Conservation (phyloP, 2,113 vertebrate genomes). For the Blennius ocellaris region DNA sequence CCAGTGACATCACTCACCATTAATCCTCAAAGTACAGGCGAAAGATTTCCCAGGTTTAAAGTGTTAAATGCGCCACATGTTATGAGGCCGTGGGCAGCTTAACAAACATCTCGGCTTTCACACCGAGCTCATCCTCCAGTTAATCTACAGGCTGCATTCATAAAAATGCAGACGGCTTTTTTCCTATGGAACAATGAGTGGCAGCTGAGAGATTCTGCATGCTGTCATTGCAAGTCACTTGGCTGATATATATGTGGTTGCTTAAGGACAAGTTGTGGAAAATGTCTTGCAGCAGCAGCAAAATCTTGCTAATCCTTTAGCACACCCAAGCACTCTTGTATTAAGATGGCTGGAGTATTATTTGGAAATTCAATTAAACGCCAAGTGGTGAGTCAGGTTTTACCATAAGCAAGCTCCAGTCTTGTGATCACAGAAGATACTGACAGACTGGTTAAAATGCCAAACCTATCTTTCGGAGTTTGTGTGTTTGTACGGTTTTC, state of each 20-base stretch:
- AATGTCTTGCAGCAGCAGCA: conserved; percentile 43
- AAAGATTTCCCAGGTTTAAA: conserved; percentile 61
- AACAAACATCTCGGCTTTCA: conserved; percentile 61
- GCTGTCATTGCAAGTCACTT: conserved; percentile 52
- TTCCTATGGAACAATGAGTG: conserved; percentile 59
- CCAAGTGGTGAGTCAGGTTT: conserved; percentile 51
- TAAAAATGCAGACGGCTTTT: conserved; percentile 57
- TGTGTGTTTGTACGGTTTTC: conserved; percentile 22
- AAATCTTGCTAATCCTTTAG: conserved; percentile 58
- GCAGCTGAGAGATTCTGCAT: conserved; percentile 55
- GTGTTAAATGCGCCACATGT: conserved; percentile 59
- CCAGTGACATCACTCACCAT: conserved; percentile 66
- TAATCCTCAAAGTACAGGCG: conserved; percentile 60
- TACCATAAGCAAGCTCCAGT: conserved; percentile 24
- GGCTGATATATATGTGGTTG: conserved; percentile 38
- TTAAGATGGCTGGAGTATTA: conserved; percentile 41
- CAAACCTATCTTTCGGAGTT: conserved; percentile 22
- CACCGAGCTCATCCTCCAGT: conserved; percentile 42
- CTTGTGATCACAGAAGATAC: conserved; percentile 51
- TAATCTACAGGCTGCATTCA: conserved; percentile 50
- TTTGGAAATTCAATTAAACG: conserved; percentile 66
- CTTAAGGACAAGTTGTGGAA: conserved; percentile 45
- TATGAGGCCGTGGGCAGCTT: conserved; percentile 57
- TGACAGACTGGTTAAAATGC: conserved; percentile 42
- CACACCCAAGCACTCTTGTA: conserved; percentile 39